These are phyloP conservation scores for Torymus tubicola DNA, from an alignment of 2,888 invertebrate species.

Conservation along the genomic window DNA sequence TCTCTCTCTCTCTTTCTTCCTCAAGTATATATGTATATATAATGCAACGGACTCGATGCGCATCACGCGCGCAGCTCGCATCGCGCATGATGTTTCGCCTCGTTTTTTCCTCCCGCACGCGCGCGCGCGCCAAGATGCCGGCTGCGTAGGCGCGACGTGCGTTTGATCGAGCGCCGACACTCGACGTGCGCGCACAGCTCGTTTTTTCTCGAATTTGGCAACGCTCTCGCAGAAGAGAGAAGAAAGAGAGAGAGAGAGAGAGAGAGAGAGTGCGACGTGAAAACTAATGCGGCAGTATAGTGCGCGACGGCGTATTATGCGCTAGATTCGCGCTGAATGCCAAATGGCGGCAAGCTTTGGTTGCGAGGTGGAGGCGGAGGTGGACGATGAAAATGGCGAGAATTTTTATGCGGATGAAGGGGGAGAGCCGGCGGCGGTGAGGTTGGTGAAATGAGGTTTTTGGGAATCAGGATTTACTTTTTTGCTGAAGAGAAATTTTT, in stretches of 20 bases:
- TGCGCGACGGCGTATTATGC: neutral
- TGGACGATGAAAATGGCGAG: no score
- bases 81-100: slow-evolving; percentile 46
- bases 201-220: slow-evolving; percentile 40
- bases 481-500: no score
- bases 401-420: no score
- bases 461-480: no score
- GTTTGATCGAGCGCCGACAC: slow-evolving; percentile 73
- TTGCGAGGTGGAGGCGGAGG: no score
- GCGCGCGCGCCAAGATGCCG: slow-evolving; percentile 64
- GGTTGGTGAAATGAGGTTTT: no score
- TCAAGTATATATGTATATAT: slow-evolving; percentile 56
- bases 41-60: slow-evolving; percentile 64
- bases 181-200: neutral
- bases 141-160: slow-evolving; percentile 75
- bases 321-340: slow-evolving; percentile 1
- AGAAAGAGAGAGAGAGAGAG: no score
- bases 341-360: neutral
- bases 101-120: slow-evolving; percentile 4
- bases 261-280: slow-evolving; percentile 39
- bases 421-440: no score
- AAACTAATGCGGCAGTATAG: slow-evolving; percentile 56
- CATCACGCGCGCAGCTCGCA: slow-evolving; percentile 61
- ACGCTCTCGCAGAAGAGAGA: slow-evolving; percentile 15
- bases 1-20: slow-evolving; percentile 55